Conservation (phyloP, 2,888 invertebrate genomes). For the Chymomyza fuscimana region DNA sequence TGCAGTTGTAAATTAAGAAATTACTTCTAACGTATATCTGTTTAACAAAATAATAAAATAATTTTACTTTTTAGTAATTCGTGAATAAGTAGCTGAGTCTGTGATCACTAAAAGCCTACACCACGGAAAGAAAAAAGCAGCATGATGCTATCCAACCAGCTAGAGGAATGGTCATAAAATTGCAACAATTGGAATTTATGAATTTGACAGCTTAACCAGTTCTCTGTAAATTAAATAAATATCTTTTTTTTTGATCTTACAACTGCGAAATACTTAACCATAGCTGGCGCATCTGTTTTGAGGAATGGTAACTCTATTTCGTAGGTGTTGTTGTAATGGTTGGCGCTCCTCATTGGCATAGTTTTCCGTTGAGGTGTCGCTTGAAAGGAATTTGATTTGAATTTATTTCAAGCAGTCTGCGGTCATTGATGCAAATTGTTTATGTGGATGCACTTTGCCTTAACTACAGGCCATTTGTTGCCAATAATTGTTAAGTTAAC, state of each 20-base stretch:
- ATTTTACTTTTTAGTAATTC: constrained; percentile 1
- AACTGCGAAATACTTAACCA: constrained; percentile 10
- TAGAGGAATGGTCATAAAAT: constrained; percentile 52
- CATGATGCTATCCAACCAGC: not conserved
- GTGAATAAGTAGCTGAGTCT: too few relatives aligned
- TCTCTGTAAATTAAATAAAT: constrained; percentile 43
- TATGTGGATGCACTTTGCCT: constrained; percentile 30
- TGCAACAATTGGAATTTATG: constrained; percentile 61
- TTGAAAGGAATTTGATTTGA: constrained; percentile 44
- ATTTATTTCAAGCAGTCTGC: constrained; percentile 50
- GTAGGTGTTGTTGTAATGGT: constrained; percentile 18
- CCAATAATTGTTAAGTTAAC: constrained; percentile 62
- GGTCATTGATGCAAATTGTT: constrained; percentile 29
- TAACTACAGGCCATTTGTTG: constrained; percentile 34
- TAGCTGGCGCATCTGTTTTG: constrained; percentile 15
- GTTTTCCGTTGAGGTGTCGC: constrained; percentile 43
- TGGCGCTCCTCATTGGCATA: constrained; percentile 63
- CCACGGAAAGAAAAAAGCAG: not conserved
- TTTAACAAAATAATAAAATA: not conserved
- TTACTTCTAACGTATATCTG: too few relatives aligned
- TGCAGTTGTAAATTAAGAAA: too few relatives aligned
- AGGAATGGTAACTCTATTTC: constrained; percentile 9
- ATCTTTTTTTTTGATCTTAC: constrained; percentile 15
- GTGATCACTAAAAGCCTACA: not conserved
- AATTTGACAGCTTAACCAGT: constrained; percentile 67